Evolutionary conservation across 1,140 invertebrate genomes (phyloP).

Genomic region (Cherax quadricarinatus): DNA sequence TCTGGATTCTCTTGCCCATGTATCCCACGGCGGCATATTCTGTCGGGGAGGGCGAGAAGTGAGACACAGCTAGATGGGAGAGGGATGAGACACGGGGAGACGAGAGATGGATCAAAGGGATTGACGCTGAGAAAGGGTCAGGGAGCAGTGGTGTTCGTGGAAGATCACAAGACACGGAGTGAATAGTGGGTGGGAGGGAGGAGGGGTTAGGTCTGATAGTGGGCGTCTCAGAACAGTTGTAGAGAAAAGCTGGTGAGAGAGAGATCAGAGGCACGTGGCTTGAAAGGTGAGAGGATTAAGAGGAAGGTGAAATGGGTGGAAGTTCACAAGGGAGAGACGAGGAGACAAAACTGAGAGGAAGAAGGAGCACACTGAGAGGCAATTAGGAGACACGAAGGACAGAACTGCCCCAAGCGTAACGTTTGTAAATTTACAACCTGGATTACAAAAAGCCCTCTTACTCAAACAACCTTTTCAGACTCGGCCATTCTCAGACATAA

Average conservation of each 20-base stretch:
- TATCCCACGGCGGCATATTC: slow-evolving; percentile 93
- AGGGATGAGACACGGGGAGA: not conserved
- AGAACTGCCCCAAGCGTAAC: not conserved
- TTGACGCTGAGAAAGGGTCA: not conserved
- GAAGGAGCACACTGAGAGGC: slow-evolving; percentile 5
- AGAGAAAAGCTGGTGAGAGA: too few species aligned
- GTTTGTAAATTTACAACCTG: not conserved
- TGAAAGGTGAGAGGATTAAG: not conserved
- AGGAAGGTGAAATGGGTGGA: not conserved
- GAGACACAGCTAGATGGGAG: not conserved
- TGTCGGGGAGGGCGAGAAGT: not conserved
- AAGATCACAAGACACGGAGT: too few species aligned
- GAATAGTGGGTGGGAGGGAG: too few species aligned
- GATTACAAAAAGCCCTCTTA: not conserved
- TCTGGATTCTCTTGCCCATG: slow-evolving; percentile 96
- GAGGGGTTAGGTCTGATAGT: too few species aligned
- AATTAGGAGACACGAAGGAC: slow-evolving; percentile 7
- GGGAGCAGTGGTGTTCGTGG: too few species aligned
- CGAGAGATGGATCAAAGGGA: not conserved
- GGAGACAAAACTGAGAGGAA: not conserved
- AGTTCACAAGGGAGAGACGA: not conserved
- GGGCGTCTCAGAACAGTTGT: too few species aligned
- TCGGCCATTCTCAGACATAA: not conserved
- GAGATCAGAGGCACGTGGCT: not conserved
- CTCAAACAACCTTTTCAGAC: not conserved